A percentile compares a stretch with the other conserved stretches of the same genome.
Evolutionary conservation across 2,797 vertebrate species (phyloP).

Genomic region (Danio choprae): DNA sequence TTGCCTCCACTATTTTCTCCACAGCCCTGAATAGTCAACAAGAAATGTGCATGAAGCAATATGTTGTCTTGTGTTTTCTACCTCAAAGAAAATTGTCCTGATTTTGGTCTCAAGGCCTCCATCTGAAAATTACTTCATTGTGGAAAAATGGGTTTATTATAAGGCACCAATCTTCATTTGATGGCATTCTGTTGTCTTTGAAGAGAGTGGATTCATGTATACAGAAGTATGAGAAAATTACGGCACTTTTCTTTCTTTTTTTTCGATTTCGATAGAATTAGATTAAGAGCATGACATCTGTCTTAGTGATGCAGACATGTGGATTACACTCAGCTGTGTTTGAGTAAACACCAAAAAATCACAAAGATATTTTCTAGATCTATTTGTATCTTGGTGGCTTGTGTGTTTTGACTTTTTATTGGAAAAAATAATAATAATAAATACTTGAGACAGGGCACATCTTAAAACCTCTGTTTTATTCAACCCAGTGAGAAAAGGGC

Average conservation of each 20-base stretch:
- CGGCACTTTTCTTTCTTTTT: slow-evolving; percentile 96
- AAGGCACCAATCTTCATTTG: slow-evolving; percentile 80
- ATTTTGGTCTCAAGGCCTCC: slow-evolving; percentile 70
- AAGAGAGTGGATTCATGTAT: slow-evolving; percentile 81
- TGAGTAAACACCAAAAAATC: slow-evolving; percentile 39
- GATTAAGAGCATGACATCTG: slow-evolving; percentile 84
- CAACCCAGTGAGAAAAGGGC: neutral
- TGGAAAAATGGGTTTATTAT: slow-evolving; percentile 89
- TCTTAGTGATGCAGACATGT: slow-evolving; percentile 81
- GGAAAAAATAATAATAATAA: neutral
- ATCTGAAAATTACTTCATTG: slow-evolving; percentile 88
- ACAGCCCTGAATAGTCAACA: slow-evolving; percentile 63
- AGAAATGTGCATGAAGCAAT: slow-evolving; percentile 61
- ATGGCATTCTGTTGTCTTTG: slow-evolving; percentile 89
- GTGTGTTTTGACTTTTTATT: slow-evolving; percentile 23
- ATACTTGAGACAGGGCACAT: neutral
- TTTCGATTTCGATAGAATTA: slow-evolving; percentile 90
- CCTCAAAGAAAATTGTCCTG: slow-evolving; percentile 56
- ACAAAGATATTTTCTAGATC: slow-evolving; percentile 41
- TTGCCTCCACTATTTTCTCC: slow-evolving; percentile 36
- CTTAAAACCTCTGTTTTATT: slow-evolving; percentile 26
- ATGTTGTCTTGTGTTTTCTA: slow-evolving; percentile 51
- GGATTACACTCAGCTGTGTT: slow-evolving; percentile 55
- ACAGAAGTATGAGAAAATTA: slow-evolving; percentile 91
- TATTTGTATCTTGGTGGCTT: slow-evolving; percentile 37